Percentiles rank a stretch among this genome's conserved stretches.
Evolutionary conservation across 2,797 vertebrate genomes (phyloP).

Genomic region (Hyperoplus immaculatus): DNA sequence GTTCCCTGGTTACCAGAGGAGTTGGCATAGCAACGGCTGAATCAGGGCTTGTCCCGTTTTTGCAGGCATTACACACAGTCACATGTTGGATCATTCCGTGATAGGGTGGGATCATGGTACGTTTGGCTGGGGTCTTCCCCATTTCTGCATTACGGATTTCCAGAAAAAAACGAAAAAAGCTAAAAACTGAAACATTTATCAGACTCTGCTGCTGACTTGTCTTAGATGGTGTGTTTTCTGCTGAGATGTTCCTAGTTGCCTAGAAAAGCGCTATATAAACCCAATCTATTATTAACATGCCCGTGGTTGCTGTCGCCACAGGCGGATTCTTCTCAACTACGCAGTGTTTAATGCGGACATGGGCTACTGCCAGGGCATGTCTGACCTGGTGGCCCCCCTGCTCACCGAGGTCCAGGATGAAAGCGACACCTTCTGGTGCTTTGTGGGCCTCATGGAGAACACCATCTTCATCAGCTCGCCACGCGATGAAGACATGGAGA

Average conservation of each 20-base stretch:
- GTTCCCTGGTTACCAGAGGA: constrained; percentile 64
- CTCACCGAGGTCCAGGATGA: constrained; percentile 96
- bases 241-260: constrained; percentile 18
- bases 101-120: constrained; percentile 58
- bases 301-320: constrained; percentile 63
- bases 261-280: no score
- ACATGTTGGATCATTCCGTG: constrained; percentile 60
- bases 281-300: constrained; percentile 32
- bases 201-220: constrained; percentile 6
- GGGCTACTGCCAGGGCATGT: constrained; percentile 99
- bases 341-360: constrained; percentile 93
- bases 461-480: constrained; percentile 98
- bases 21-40: constrained; percentile 66
- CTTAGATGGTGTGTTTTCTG: constrained; percentile 21
- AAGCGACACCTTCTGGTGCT: constrained; percentile 99
- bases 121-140: constrained; percentile 42
- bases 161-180: constrained; percentile 11
- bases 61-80: constrained; percentile 45
- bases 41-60: constrained; percentile 53
- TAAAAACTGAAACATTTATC: constrained; percentile 22
- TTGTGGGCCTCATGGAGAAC: constrained; percentile 99
- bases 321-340: constrained; percentile 96
- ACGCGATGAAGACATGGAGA: constrained; percentile 98
- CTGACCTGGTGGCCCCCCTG: constrained; percentile 97
- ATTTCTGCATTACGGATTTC: constrained; percentile 30